These are phyloP conservation scores for Trichomalopsis sarcophagae DNA, from an alignment of 1,140 invertebrate genomes.

Conservation along the genomic window DNA sequence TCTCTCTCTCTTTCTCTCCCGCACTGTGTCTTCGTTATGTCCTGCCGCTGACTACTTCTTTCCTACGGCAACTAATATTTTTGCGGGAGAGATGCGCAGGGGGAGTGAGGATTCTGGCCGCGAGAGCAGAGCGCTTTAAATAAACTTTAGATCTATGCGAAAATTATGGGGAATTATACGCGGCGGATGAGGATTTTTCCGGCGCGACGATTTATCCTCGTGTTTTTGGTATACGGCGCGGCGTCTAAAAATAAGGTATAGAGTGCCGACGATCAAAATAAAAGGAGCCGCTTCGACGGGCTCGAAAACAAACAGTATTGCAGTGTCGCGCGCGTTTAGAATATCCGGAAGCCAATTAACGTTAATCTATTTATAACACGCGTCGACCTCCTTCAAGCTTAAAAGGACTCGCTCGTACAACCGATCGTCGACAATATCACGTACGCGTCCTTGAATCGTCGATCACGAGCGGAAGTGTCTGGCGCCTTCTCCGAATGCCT, in stretches of 20 bases:
- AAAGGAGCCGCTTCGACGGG: no score
- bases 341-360: no score
- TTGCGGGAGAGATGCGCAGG: conserved; percentile 52
- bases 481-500: background rate
- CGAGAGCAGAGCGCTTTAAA: conserved; percentile 36
- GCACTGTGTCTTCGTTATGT: conserved; percentile 73
- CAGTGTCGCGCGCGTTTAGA: background rate
- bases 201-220: background rate
- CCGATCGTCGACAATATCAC: background rate
- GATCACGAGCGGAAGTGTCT: conserved; percentile 9
- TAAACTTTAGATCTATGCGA: conserved; percentile 48
- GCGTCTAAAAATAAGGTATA: background rate
- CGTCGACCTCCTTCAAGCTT: background rate
- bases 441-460: background rate
- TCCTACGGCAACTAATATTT: conserved; percentile 64
- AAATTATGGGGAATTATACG: conserved; percentile 32
- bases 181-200: conserved; percentile 10
- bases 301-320: no score
- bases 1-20: conserved; percentile 59
- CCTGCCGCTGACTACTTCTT: conserved; percentile 65
- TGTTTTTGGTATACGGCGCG: background rate
- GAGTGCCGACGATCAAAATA: no score
- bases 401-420: background rate
- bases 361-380: background rate
- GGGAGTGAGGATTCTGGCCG: background rate